These are phyloP conservation scores for Hemitrygon akajei DNA, from an alignment of 2,797 vertebrate species.

Conservation along the genomic window DNA sequence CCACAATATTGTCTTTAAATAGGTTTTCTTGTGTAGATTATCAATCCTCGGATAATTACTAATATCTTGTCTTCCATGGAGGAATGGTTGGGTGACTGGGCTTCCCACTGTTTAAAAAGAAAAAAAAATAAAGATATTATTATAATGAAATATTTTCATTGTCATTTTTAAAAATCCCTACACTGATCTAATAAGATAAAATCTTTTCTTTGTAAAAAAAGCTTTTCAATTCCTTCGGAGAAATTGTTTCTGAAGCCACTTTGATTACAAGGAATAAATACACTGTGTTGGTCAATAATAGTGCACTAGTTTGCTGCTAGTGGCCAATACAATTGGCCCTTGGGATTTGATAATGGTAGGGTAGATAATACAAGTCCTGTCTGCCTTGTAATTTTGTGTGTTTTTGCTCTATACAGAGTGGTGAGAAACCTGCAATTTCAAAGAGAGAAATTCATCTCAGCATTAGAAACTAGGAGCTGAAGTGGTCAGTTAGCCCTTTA, in stretches of 20 bases:
- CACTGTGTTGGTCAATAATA: not conserved
- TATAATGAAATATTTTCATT: not conserved
- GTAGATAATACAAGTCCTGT: not conserved
- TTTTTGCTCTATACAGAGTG: not conserved
- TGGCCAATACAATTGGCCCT: too few relatives aligned
- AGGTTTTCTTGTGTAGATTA: not conserved
- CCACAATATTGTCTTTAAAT: not conserved
- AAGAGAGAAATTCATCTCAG: not conserved
- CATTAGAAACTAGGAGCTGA: too few relatives aligned
- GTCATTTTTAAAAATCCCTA: not conserved
- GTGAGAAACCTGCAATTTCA: not conserved
- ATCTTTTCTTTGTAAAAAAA: too few relatives aligned
- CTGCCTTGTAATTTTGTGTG: not conserved
- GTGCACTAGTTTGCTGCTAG: not conserved
- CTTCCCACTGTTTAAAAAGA: not conserved
- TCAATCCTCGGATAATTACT: not conserved
- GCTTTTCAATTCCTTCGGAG: not conserved
- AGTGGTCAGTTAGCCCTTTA: too few relatives aligned
- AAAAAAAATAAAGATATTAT: not conserved
- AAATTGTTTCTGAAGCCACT: not conserved
- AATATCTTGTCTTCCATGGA: too few relatives aligned
- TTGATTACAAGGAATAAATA: not conserved
- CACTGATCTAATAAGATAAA: not conserved
- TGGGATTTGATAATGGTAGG: not conserved
- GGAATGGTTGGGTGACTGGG: not conserved